Conservation (phyloP, 2,888 invertebrate species). For the Alloscopus bannaensis region DNA sequence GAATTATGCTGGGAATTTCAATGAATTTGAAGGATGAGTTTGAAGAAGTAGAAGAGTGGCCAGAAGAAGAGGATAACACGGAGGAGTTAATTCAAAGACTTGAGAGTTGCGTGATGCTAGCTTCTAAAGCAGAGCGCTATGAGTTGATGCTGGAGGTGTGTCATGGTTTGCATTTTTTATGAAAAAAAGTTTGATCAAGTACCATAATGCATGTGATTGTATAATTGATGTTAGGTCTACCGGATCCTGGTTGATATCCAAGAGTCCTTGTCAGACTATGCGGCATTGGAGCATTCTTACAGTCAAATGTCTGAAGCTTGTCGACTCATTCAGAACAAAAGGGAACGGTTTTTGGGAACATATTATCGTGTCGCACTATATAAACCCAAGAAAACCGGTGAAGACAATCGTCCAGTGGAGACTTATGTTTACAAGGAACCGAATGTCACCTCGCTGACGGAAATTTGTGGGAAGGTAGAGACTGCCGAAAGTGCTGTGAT, state of each 20-base stretch:
- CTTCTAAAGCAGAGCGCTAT: slow-evolving; percentile 71
- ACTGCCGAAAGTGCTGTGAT: slow-evolving; percentile 71
- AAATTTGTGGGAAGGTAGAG: slow-evolving; percentile 72
- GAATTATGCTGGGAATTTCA: slow-evolving; percentile 72
- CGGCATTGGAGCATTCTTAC: slow-evolving; percentile 72
- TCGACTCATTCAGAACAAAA: slow-evolving; percentile 71
- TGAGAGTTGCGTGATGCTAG: slow-evolving; percentile 70
- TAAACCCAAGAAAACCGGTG: slow-evolving; percentile 65
- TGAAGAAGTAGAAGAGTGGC: slow-evolving; percentile 68
- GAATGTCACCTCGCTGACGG: slow-evolving; percentile 72
- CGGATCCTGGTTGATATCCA: slow-evolving; percentile 73
- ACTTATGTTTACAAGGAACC: slow-evolving; percentile 73
- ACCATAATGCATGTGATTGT: slow-evolving; percentile 9
- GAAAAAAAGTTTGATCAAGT: too few species aligned
- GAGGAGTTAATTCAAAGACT: slow-evolving; percentile 72
- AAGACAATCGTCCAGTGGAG: slow-evolving; percentile 63
- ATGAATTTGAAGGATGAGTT: slow-evolving; percentile 71
- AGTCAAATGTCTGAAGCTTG: slow-evolving; percentile 73
- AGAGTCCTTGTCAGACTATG: slow-evolving; percentile 72
- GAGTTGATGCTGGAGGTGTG: slow-evolving; percentile 73
- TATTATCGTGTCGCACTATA: slow-evolving; percentile 72
- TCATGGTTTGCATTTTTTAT: too few species aligned
- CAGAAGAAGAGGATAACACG: slow-evolving; percentile 71
- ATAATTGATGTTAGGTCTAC: slow-evolving; percentile 64
- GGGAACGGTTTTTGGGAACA: slow-evolving; percentile 72